Percentiles rank a stretch among this genome's conserved stretches.
Conservation (phyloP, 2,113 vertebrate genomes). For the Phoenicopterus ruber region DNA sequence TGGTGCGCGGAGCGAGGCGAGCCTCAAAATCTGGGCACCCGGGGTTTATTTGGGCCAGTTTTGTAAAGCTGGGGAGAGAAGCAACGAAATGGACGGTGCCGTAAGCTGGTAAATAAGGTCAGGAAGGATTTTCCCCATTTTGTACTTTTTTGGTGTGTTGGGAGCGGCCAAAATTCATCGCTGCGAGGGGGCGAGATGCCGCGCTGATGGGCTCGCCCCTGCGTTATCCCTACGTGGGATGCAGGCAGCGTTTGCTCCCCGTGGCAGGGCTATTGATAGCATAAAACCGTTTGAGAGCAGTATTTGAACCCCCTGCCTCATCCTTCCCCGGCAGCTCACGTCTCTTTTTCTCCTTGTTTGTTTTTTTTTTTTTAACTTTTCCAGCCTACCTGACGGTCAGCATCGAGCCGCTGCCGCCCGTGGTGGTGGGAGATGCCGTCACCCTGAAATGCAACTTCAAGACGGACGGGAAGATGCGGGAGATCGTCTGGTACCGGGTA, state of each 20-base stretch:
- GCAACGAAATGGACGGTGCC: background rate
- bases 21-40: background rate
- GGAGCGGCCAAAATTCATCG: background rate
- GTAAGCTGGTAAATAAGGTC: background rate
- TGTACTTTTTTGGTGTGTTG: fast-evolving
- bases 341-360: background rate
- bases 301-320: fast-evolving
- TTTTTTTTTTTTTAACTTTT: background rate
- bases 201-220: fast-evolving
- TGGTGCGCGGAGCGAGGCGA: fast-evolving
- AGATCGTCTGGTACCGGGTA: conserved; percentile 99
- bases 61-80: background rate
- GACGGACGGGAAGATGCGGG: conserved; percentile 94
- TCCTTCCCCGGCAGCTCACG: background rate
- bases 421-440: conserved; percentile 95
- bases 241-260: background rate
- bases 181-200: background rate
- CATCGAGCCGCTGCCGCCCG: conserved; percentile 94
- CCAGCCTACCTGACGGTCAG: conserved; percentile 95
- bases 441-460: conserved; percentile 99
- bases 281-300: fast-evolving
- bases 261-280: fast-evolving
- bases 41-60: background rate
- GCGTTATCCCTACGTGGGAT: fast-evolving
- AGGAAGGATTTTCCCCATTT: background rate